Conservation (phyloP, 1,140 invertebrate genomes). For the Goniozus legneri region DNA sequence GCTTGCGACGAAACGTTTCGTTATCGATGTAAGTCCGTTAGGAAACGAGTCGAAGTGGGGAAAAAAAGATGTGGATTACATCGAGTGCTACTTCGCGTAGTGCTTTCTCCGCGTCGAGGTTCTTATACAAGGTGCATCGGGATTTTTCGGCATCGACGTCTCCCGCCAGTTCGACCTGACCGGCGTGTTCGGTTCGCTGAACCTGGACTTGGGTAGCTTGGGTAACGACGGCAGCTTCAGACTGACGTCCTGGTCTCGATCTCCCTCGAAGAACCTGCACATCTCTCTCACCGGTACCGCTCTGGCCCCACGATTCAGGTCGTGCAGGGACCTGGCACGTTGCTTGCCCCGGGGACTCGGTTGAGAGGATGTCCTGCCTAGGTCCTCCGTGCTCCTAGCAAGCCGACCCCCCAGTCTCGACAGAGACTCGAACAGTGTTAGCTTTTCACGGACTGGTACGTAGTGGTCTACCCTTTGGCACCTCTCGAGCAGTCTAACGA, state of each 20-base stretch:
- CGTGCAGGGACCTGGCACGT: conserved; percentile 59
- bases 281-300: conserved; percentile 57
- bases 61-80: no score
- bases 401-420: conserved; percentile 54
- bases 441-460: conserved; percentile 61
- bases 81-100: conserved; percentile 33
- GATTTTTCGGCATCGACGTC: conserved; percentile 2
- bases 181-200: conserved; percentile 16
- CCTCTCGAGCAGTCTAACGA: conserved; percentile 54
- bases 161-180: conserved; percentile 24
- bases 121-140: conserved; percentile 30
- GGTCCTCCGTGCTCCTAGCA: conserved; percentile 53
- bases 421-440: conserved; percentile 60
- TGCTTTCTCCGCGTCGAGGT: conserved; percentile 33
- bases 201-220: conserved; percentile 22
- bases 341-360: conserved; percentile 47
- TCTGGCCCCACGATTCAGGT: conserved; percentile 52
- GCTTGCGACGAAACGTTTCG: no score
- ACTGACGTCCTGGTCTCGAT: conserved; percentile 16
- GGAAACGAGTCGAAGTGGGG: no score
- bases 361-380: conserved; percentile 40
- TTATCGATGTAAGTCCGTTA: no score
- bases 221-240: conserved; percentile 8
- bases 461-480: conserved; percentile 61
- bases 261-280: conserved; percentile 60